A percentile compares a stretch with the other conserved stretches of the same genome.
Conservation (phyloP, 2,888 invertebrate genomes). For the Cheilosia grossa region DNA sequence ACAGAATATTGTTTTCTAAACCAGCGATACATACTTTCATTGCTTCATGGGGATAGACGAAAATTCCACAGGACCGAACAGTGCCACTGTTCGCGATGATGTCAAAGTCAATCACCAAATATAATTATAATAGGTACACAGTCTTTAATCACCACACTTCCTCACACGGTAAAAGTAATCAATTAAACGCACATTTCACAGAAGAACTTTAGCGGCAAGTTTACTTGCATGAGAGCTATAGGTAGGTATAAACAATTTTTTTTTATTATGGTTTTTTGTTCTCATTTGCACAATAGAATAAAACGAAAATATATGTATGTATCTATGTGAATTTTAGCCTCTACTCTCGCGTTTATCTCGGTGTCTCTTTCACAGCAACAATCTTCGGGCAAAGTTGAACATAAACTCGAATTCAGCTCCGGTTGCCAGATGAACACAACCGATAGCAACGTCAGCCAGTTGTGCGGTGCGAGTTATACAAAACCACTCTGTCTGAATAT, state of each 20-base stretch:
- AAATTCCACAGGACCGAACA: constrained; percentile 48
- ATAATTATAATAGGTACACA: constrained; percentile 40
- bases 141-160: constrained; percentile 37
- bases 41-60: constrained; percentile 49
- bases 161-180: constrained; percentile 13
- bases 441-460: constrained; percentile 70
- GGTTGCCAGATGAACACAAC: constrained; percentile 73
- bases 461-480: constrained; percentile 61
- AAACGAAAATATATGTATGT: constrained; percentile 29
- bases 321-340: constrained; percentile 44
- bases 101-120: constrained; percentile 52
- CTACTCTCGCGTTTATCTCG: constrained; percentile 40
- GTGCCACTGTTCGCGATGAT: constrained; percentile 22
- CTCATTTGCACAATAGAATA: constrained; percentile 58
- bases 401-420: constrained; percentile 73
- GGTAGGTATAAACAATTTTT: constrained; percentile 12
- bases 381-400: constrained; percentile 73
- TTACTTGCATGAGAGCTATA: constrained; percentile 11
- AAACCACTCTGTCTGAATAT: constrained; percentile 68
- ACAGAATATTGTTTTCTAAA: not conserved
- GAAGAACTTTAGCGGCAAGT: constrained; percentile 49
- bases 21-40: constrained; percentile 66
- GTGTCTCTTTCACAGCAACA: constrained; percentile 70
- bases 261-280: constrained; percentile 9
- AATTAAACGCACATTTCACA: constrained; percentile 44